Conservation (phyloP, 2,113 vertebrate species). For the Hemichromis elongatus region DNA sequence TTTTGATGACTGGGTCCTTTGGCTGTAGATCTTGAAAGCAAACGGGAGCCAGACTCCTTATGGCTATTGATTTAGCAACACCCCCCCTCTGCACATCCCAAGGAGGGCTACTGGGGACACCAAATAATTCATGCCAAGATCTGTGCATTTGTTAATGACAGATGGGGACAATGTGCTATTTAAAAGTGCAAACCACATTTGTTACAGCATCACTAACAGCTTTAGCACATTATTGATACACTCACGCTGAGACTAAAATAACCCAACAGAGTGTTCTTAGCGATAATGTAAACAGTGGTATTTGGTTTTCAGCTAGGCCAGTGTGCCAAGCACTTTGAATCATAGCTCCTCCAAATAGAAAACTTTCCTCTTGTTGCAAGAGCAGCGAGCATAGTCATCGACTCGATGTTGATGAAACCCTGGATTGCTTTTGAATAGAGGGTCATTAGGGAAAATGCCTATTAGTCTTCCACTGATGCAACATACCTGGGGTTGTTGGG, state of each 20-base stretch:
- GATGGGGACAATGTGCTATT: conserved; percentile 24
- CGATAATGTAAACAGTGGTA: background rate
- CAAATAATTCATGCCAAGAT: conserved; percentile 65
- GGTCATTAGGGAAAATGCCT: background rate
- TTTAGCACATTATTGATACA: background rate
- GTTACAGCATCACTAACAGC: conserved; percentile 1
- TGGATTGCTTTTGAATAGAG: background rate
- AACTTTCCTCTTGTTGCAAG: background rate
- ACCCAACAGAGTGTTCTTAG: background rate
- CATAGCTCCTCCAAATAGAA: background rate
- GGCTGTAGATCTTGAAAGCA: conserved; percentile 72
- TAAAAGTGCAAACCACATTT: background rate
- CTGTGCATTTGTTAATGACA: conserved; percentile 38
- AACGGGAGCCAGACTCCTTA: conserved; percentile 68
- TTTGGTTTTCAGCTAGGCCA: background rate
- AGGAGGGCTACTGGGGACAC: conserved; percentile 39
- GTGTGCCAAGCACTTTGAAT: background rate
- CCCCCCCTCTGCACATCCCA: conserved; percentile 6
- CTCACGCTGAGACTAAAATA: background rate
- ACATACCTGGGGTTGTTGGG: background rate
- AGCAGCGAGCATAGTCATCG: background rate
- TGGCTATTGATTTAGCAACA: conserved; percentile 69
- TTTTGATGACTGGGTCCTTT: conserved; percentile 71
- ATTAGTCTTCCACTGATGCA: background rate
- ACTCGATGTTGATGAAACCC: background rate